phyloP scores from a whole-genome alignment of 2,113 vertebrate genomes.

The Procavia capensis region DNA sequence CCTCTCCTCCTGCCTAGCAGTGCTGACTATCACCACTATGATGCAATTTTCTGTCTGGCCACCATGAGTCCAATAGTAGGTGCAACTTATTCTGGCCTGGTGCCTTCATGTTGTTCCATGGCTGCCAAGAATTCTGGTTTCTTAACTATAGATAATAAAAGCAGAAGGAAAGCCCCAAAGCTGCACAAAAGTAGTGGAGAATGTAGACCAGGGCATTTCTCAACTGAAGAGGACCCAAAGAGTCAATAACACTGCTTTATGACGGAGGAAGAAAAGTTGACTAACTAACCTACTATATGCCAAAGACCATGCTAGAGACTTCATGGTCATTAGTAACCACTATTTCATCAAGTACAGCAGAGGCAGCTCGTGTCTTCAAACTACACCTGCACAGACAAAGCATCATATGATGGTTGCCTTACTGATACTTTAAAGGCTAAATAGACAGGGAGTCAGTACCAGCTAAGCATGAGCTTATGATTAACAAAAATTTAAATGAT shows the following conservation, averaged over 20 bases:
- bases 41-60: neutral
- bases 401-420: neutral
- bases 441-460: neutral
- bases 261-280: neutral
- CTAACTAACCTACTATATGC: neutral
- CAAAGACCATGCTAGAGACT: neutral
- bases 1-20: neutral
- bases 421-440: neutral
- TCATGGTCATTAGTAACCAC: neutral
- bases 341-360: neutral
- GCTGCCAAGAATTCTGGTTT: neutral
- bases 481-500: neutral
- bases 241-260: neutral
- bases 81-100: neutral
- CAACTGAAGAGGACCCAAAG: neutral
- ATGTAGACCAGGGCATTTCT: neutral
- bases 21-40: accelerated
- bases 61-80: accelerated
- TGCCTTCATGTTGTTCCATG: neutral
- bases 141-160: neutral
- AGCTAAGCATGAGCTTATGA: neutral
- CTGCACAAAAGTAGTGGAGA: neutral
- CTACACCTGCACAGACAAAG: neutral
- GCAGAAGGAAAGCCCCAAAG: neutral
- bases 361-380: neutral